Base-by-base conservation (phyloP, 2,888 invertebrate species). In the Harpagoxenus sublaevis region DNA sequence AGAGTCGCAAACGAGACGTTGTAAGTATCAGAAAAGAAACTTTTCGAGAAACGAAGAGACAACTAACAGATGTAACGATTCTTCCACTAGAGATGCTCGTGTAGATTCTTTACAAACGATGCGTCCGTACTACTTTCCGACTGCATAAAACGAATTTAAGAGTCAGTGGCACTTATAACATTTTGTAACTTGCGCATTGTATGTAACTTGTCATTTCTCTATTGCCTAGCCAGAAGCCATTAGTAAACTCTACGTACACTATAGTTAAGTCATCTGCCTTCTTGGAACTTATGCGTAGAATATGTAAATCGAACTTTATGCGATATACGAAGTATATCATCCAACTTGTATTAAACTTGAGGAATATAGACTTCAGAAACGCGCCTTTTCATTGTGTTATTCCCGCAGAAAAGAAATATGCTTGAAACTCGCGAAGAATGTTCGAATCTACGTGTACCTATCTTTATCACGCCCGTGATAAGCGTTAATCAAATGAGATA, bases 271-370 rank as follows among this genome's bases (percentile, higher is more conserved):
- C 45, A 42, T 55, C 42, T 3, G 23, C n/a, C 28, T 51, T 70
- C 45, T n/a, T 35, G 71, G 6, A 45, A 70, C 45, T 78, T 57
- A 55, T 42, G 10, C 6, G 28, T 57, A 45, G 45, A 57, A 78
- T 57, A 78, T 45, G 70, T 57, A 57, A 78, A 57, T 57, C 6
- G n/a, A 70, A 78, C 70, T 71, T 78, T 45, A 57, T 78, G 45
- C 71, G 31, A 31, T 15, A 45, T 42, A 53, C 39, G 12, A 45
- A 42, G 45, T 57, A 35, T 10, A 12, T 51, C 31, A 55, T 45
- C 35, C 42, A 78, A 70, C 18, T 78, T 70, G 31, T 45, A 78
- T 70, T 57, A 70, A 70, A 78, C 70, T 78, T 78, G 6, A 45
- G 15, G n/a, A 48, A 45, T 28, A 48, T 31, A 42, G 23, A 63